phyloP scores from a whole-genome alignment of 2,888 invertebrate species.

The Acleris emargana region DNA sequence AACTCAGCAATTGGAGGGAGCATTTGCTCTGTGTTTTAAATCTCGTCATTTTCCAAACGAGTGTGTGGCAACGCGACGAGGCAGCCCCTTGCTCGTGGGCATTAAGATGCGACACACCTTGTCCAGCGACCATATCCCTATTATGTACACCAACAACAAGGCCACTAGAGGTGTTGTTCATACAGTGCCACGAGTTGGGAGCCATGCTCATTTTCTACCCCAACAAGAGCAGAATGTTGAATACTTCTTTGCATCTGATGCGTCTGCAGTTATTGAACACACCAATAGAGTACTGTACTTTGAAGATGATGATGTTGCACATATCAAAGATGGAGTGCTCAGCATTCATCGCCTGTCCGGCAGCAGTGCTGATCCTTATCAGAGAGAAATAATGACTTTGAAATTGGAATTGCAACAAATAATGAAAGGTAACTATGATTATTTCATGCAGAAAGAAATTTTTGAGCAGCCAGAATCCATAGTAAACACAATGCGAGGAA shows the following conservation, averaged over 20 bases:
- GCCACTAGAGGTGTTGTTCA: constrained; percentile 84
- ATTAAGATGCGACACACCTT: constrained; percentile 97
- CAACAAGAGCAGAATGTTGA: constrained; percentile 96
- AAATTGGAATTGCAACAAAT: constrained; percentile 99
- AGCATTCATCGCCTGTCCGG: constrained; percentile 95
- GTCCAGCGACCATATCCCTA: constrained; percentile 98
- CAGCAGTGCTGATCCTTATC: constrained; percentile 89
- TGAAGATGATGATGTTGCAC: constrained; percentile 98
- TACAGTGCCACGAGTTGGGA: constrained; percentile 91
- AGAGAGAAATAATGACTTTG: constrained; percentile 96
- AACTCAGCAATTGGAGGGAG: constrained; percentile 99
- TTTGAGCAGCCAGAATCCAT: constrained; percentile 99
- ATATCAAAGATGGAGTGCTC: constrained; percentile 95
- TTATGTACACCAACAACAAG: constrained; percentile 90
- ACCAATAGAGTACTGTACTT: constrained; percentile 99
- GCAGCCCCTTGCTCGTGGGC: constrained; percentile 98
- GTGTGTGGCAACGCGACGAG: constrained; percentile 97
- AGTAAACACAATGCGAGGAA: constrained; percentile 99
- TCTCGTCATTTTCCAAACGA: constrained; percentile 98
- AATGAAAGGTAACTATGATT: constrained; percentile 99
- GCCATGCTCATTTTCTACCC: constrained; percentile 96
- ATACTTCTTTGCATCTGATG: constrained; percentile 99
- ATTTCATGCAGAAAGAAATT: constrained; percentile 99
- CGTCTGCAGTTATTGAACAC: constrained; percentile 99
- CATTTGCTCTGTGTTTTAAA: constrained; percentile 99